Percentiles rank a stretch among this genome's conserved stretches.
Evolutionary conservation across 2,888 invertebrate species (phyloP).

Genomic region (Trachelus troglodyta): DNA sequence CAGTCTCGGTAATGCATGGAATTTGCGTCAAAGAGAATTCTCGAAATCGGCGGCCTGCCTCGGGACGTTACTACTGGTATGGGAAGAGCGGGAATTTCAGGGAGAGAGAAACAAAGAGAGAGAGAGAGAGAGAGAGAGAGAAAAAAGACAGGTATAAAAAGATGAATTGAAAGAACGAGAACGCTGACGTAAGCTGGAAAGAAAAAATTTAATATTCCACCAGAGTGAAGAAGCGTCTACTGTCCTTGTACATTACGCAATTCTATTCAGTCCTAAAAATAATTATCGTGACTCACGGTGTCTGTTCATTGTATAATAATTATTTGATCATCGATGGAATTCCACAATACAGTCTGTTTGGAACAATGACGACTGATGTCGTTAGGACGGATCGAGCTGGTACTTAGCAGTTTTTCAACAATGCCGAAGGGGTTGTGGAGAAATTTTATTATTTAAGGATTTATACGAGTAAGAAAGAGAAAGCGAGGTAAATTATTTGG

Average conservation of each 20-base stretch:
- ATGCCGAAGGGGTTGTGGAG: neutral
- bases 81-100: slow-evolving; percentile 15
- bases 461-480: neutral
- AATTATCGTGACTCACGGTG: neutral
- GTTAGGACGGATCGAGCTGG: neutral
- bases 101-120: slow-evolving; percentile 19
- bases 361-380: neutral
- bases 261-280: neutral
- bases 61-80: neutral
- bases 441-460: neutral
- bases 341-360: neutral
- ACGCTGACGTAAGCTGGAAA: neutral
- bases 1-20: slow-evolving; percentile 59
- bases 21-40: slow-evolving; percentile 61
- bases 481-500: neutral
- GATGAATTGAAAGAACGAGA: neutral
- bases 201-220: neutral
- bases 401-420: neutral
- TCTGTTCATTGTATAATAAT: neutral
- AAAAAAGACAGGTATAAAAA: neutral
- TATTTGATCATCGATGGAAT: neutral
- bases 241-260: neutral
- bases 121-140: slow-evolving; percentile 16
- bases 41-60: slow-evolving; percentile 33
- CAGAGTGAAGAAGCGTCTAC: neutral